Evolutionary conservation across 2,888 invertebrate species (phyloP).

Genomic region (Eutolmus rufibarbis): DNA sequence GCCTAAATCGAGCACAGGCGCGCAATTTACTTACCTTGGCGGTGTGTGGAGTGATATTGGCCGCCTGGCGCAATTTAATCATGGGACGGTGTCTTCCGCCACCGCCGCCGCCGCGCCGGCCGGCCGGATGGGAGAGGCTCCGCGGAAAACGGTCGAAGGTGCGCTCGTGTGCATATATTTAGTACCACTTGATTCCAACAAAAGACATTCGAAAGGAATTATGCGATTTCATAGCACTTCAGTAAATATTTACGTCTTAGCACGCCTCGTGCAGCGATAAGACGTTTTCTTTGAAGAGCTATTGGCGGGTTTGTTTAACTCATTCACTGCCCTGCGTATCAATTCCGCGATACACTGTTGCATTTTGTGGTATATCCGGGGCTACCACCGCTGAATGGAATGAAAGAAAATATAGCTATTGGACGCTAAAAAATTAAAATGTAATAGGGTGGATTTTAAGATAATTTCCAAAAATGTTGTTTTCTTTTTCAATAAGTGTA

Average conservation of each 20-base stretch:
- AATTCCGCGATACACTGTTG: neutral
- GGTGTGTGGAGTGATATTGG: neutral
- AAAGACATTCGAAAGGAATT: neutral
- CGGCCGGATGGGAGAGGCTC: neutral
- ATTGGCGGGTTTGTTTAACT: neutral
- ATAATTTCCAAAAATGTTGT: no score
- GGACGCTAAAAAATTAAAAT: no score
- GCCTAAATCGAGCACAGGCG: neutral
- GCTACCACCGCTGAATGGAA: no score
- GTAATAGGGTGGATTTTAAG: no score
- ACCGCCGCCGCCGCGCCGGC: no score
- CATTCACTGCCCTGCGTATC: neutral
- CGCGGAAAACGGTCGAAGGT: neutral
- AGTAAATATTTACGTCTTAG: neutral
- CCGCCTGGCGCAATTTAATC: neutral
- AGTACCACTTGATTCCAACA: neutral
- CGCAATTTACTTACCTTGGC: neutral
- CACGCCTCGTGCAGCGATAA: neutral
- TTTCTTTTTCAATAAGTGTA: no score
- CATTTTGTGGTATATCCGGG: neutral
- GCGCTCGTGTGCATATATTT: constrained; percentile 10
- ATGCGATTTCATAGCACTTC: neutral
- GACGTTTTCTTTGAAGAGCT: neutral
- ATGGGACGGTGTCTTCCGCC: neutral
- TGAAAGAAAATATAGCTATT: no score